Evolutionary conservation across 1,140 invertebrate species (phyloP).

Genomic region (Heliothis virescens): DNA sequence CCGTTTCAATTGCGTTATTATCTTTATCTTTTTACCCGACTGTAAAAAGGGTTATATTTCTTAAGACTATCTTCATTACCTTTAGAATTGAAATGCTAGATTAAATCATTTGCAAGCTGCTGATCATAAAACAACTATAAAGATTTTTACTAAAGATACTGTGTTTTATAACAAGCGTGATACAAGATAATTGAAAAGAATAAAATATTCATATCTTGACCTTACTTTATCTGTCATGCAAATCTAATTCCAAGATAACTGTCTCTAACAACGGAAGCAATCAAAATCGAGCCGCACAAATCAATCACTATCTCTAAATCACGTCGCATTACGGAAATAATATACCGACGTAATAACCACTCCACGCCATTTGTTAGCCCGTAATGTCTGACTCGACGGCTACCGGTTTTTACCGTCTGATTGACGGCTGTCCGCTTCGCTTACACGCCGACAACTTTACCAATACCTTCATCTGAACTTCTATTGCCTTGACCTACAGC

Average conservation of each 20-base stretch:
- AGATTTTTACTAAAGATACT: neutral
- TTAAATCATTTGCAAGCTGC: neutral
- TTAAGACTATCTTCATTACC: neutral
- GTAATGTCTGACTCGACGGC: constrained; percentile 80
- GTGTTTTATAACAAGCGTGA: neutral
- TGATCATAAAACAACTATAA: neutral
- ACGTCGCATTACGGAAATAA: constrained; percentile 50
- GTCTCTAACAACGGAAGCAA: constrained; percentile 44
- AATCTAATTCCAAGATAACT: constrained; percentile 50
- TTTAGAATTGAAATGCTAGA: neutral
- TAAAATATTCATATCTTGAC: constrained; percentile 30
- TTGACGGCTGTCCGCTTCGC: constrained; percentile 84
- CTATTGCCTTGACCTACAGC: constrained; percentile 56
- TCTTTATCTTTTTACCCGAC: constrained; percentile 3
- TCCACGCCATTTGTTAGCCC: constrained; percentile 75
- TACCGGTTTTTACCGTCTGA: constrained; percentile 85
- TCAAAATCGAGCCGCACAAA: constrained; percentile 41
- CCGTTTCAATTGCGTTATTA: constrained; percentile 18
- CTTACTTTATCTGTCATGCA: constrained; percentile 32
- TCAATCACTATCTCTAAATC: constrained; percentile 52
- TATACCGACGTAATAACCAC: constrained; percentile 61
- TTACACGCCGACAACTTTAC: constrained; percentile 69
- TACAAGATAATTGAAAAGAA: constrained; percentile 12
- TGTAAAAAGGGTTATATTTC: too few species aligned
- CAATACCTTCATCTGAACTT: constrained; percentile 44